A percentile compares a stretch with the other conserved stretches of the same genome.
Evolutionary conservation across 1,140 invertebrate genomes (phyloP).

Genomic region (Tetramorium parvispinum): DNA sequence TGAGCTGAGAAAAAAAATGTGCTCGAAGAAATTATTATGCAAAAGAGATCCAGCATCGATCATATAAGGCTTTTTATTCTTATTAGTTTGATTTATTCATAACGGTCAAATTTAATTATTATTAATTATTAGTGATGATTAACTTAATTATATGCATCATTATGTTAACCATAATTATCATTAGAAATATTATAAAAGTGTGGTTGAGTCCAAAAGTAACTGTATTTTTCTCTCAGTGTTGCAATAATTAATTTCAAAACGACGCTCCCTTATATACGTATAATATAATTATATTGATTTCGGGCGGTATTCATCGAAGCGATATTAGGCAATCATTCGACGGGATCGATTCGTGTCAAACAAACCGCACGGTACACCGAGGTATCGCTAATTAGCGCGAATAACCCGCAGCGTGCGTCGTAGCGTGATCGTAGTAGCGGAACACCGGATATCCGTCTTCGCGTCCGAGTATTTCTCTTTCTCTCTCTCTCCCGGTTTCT

Average conservation of each 20-base stretch:
- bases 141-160: too few species aligned
- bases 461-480: constrained; percentile 44
- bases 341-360: constrained; percentile 19
- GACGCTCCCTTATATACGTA: neutral
- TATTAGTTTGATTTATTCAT: too few species aligned
- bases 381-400: constrained; percentile 52
- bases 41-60: too few species aligned
- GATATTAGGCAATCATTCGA: neutral
- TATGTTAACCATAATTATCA: too few species aligned
- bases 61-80: too few species aligned
- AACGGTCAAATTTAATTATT: too few species aligned
- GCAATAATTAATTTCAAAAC: constrained; percentile 25
- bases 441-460: constrained; percentile 84
- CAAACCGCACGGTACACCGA: neutral
- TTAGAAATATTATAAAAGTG: too few species aligned
- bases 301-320: neutral
- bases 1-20: too few species aligned
- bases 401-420: constrained; percentile 24
- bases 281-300: neutral
- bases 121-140: too few species aligned
- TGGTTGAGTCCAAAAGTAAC: too few species aligned
- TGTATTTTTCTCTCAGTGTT: too few species aligned
- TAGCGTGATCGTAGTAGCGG: constrained; percentile 74
- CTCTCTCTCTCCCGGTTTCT: neutral
- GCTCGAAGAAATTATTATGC: too few species aligned